Percentiles rank a stretch among this genome's conserved stretches.
Conservation (phyloP, 2,113 vertebrate genomes). For the Coracopsis vasa region DNA sequence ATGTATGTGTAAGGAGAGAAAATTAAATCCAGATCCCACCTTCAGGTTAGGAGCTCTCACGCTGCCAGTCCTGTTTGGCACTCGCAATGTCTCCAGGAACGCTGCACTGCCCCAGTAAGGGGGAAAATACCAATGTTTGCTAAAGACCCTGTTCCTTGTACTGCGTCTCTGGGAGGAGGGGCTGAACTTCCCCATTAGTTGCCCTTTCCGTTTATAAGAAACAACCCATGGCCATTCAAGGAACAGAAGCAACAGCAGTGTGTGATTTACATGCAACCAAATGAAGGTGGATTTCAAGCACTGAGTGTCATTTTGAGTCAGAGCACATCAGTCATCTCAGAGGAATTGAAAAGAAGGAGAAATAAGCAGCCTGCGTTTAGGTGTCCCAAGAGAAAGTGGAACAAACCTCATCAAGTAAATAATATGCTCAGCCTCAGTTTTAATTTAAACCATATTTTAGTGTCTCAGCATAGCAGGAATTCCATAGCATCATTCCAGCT, state of each 20-base stretch:
- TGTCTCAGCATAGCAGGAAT: conserved; percentile 44
- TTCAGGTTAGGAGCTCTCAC: neutral
- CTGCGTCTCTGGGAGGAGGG: neutral
- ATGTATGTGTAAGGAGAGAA: neutral
- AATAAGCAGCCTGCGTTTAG: neutral
- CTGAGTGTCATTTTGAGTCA: neutral
- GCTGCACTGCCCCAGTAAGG: neutral
- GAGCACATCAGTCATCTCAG: neutral
- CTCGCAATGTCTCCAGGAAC: neutral
- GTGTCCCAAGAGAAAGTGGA: conserved; percentile 19
- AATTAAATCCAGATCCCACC: conserved; percentile 47
- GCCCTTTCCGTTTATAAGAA: neutral
- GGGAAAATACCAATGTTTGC: neutral
- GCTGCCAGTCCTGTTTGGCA: neutral
- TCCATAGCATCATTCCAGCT: conserved; percentile 29
- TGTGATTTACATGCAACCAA: neutral
- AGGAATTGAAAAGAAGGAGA: neutral
- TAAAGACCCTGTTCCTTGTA: neutral
- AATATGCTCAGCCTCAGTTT: neutral
- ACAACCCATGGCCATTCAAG: neutral
- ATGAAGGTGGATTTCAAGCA: neutral
- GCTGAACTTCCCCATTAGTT: neutral
- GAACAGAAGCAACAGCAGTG: neutral
- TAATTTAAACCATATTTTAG: conserved; percentile 60
- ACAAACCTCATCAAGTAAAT: conserved; percentile 46